Evolutionary conservation across 2,113 vertebrate genomes (phyloP), one percentile per base, ranked within the genome.

Genomic region (Cavia aperea): DNA sequence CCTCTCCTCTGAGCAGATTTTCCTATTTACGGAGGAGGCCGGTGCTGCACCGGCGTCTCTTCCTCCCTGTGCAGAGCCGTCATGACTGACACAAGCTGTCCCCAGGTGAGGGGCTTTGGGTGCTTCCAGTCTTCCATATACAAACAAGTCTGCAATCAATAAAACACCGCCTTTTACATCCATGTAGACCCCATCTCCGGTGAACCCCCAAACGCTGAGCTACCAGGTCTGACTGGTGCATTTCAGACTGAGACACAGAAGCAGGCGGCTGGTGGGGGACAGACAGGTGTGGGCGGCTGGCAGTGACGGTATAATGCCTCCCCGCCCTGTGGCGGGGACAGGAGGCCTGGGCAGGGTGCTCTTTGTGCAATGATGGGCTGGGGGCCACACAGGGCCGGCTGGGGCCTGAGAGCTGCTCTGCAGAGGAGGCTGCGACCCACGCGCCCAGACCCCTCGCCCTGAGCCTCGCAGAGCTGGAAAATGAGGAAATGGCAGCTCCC

Each of bases 331-430:
- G 66, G 36, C 26, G 29, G 39, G 46, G 54, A 63, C 23, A 0
- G 14, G 68, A 60, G 46, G 51, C 68, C 62, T 31, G 36, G 29
- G 63, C 1, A 12, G 68, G 36, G 26, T 15, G 62, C 87, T 31
- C 88, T 73, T 88, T 81, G 81, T 75, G 86, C 60, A 70, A 86
- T 63, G 63, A 72, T 23, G 39, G 83, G 65, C 29, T 54, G 68
- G 16, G 54, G 73, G 83, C 72, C 39, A 36, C 70, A 93, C 93
- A 81, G 82, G 94, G 96, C 36, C 43, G 19, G 77, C 54, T 43
- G 60, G n/a, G 81, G 46, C 63, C 73, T 90, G 4, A 24, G 21
- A 88, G 65, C 88, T 46, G 18, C 72, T 56, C 81, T 46, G 26
- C 54, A 24, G 39, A 89, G 79, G n/a, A 24, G 78, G 24, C 54